phyloP scores from a whole-genome alignment of 2,113 vertebrate genomes.

The Apistogramma diplotaenia region DNA sequence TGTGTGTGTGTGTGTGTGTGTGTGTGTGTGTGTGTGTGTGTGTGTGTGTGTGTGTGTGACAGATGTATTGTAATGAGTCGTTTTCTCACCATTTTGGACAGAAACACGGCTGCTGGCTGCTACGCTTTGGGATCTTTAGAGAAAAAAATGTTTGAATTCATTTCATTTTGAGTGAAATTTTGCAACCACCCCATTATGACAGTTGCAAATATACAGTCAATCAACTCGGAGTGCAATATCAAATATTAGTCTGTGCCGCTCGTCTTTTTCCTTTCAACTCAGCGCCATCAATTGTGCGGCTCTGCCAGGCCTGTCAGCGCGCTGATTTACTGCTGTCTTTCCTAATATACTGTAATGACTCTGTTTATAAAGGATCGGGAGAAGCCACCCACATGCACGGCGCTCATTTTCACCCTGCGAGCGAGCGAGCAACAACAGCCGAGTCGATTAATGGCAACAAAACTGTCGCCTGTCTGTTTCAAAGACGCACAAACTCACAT shows the following conservation, averaged over 20 bases:
- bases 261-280: conserved; percentile 44
- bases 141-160: not conserved
- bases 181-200: conserved; percentile 12
- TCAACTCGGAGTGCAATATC: conserved; percentile 36
- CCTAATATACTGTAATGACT: conserved; percentile 51
- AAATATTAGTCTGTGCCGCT: conserved; percentile 25
- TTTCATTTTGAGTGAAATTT: conserved; percentile 23
- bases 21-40: not conserved
- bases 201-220: conserved; percentile 42
- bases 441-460: conserved; percentile 36
- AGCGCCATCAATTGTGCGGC: conserved; percentile 13
- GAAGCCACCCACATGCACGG: conserved; percentile 39
- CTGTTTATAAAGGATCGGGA: conserved; percentile 27
- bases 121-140: not conserved
- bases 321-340: conserved; percentile 58
- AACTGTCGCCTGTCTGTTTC: conserved; percentile 5
- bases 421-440: not conserved
- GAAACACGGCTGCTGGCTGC: conserved; percentile 11
- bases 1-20: not conserved
- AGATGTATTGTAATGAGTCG: not conserved
- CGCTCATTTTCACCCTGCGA: not conserved
- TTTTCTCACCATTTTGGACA: not conserved
- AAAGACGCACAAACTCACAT: not conserved
- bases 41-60: not conserved
- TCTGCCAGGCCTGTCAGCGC: conserved; percentile 41